These are phyloP conservation scores for Fulica atra DNA, from an alignment of 2,113 vertebrate species.

Conservation along the genomic window DNA sequence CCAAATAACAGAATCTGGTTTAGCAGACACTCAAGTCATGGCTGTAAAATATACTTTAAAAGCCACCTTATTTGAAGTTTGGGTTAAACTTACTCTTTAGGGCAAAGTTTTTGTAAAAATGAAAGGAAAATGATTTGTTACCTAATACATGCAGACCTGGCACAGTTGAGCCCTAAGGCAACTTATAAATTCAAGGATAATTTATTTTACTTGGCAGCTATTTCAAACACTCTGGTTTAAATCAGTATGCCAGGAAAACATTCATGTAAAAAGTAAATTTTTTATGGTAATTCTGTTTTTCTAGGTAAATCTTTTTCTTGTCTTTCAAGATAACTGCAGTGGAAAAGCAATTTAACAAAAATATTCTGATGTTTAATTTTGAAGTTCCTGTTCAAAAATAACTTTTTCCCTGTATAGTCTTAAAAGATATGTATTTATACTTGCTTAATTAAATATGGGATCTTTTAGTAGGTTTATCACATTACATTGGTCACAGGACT, in stretches of 20 bases:
- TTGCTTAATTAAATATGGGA: background rate
- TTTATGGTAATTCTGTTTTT: slow-evolving; percentile 42
- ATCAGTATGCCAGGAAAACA: slow-evolving; percentile 57
- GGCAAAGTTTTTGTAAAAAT: slow-evolving; percentile 10
- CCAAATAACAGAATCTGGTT: background rate
- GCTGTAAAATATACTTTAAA: background rate
- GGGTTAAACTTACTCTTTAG: background rate
- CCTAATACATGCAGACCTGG: slow-evolving; percentile 23
- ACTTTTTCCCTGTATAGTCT: background rate
- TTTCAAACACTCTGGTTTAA: slow-evolving; percentile 65
- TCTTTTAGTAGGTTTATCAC: background rate
- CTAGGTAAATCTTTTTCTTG: slow-evolving; percentile 37
- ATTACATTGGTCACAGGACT: background rate
- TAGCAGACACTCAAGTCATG: background rate
- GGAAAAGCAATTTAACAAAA: slow-evolving; percentile 9
- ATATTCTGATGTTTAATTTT: background rate
- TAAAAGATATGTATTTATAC: background rate
- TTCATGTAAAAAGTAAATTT: slow-evolving; percentile 42
- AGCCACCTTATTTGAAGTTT: background rate
- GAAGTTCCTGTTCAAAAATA: background rate
- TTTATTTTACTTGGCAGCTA: slow-evolving; percentile 77
- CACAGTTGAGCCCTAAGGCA: slow-evolving; percentile 40
- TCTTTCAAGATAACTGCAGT: background rate
- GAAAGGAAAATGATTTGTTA: background rate
- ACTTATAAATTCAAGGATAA: slow-evolving; percentile 70